Percentiles rank a stretch among this genome's conserved stretches.
These are phyloP conservation scores for Hydrocynus forskahlii DNA, from an alignment of 2,797 vertebrate genomes.

Conservation along the genomic window DNA sequence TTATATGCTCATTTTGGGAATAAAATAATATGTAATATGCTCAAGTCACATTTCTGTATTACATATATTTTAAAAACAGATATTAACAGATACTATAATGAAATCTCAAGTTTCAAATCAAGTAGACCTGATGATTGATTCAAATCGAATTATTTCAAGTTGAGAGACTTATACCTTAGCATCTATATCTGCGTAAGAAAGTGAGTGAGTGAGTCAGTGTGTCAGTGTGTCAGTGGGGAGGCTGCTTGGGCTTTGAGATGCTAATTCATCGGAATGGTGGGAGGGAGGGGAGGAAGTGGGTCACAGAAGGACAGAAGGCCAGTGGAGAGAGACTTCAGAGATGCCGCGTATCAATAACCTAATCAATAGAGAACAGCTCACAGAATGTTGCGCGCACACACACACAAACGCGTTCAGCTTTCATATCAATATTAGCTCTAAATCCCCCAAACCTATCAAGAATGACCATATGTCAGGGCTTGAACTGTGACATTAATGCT, in stretches of 20 bases:
- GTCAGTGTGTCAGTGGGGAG: slow-evolving; percentile 43
- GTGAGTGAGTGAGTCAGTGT: slow-evolving; percentile 4
- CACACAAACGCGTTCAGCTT: not conserved
- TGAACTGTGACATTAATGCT: not conserved
- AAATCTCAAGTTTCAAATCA: too few species aligned
- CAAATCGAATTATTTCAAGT: not conserved
- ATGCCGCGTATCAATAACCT: slow-evolving; percentile 55
- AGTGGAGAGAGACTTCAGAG: slow-evolving; percentile 47
- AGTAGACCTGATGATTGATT: not conserved
- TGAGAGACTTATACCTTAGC: not conserved
- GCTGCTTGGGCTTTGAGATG: slow-evolving; percentile 56
- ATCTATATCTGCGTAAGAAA: too few species aligned
- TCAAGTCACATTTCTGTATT: too few species aligned
- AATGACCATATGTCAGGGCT: slow-evolving; percentile 28
- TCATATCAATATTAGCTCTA: slow-evolving; percentile 20
- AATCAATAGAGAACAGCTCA: slow-evolving; percentile 57
- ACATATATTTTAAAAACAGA: too few species aligned
- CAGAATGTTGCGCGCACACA: slow-evolving; percentile 53
- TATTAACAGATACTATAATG: too few species aligned
- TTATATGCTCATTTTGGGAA: too few species aligned
- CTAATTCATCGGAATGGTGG: slow-evolving; percentile 48
- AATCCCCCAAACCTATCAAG: slow-evolving; percentile 1
- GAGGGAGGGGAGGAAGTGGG: slow-evolving; percentile 42
- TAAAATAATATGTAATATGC: too few species aligned
- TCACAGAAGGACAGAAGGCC: slow-evolving; percentile 46